A percentile compares a stretch with the other conserved stretches of the same genome.
Evolutionary conservation across 2,797 vertebrate species (phyloP).

Genomic region (Lateolabrax maculatus): DNA sequence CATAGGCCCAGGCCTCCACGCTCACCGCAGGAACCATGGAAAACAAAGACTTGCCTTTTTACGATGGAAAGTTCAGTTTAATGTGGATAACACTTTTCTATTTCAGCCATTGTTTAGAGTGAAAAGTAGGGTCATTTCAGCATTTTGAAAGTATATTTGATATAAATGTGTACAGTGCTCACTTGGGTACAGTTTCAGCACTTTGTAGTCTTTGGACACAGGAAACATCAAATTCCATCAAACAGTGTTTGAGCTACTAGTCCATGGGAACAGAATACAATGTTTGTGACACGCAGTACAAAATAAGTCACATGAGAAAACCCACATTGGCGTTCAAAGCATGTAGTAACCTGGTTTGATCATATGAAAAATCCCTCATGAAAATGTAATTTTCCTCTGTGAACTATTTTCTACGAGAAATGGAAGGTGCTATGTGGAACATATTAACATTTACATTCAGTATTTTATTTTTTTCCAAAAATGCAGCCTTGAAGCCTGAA

Average conservation of each 20-base stretch:
- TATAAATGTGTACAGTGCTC: too few species aligned
- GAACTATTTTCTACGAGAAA: neutral
- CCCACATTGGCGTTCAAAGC: slow-evolving; percentile 17
- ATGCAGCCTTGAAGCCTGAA: neutral
- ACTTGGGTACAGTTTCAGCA: slow-evolving; percentile 41
- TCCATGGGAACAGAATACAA: slow-evolving; percentile 22
- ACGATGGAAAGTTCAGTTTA: slow-evolving; percentile 68
- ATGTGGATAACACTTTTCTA: slow-evolving; percentile 63
- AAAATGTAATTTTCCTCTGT: neutral
- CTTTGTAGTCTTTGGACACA: slow-evolving; percentile 45
- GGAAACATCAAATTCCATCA: slow-evolving; percentile 50
- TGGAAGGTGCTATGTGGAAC: neutral
- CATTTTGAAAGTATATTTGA: too few species aligned
- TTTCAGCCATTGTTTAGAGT: slow-evolving; percentile 68
- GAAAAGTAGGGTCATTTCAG: slow-evolving; percentile 29
- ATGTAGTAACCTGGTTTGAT: neutral
- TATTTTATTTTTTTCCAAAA: neutral
- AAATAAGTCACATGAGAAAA: slow-evolving; percentile 11
- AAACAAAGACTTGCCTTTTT: slow-evolving; percentile 75
- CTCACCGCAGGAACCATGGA: slow-evolving; percentile 71
- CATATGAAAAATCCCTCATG: neutral
- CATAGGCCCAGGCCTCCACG: slow-evolving; percentile 43
- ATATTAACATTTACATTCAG: too few species aligned
- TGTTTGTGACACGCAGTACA: slow-evolving; percentile 8
- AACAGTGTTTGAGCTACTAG: slow-evolving; percentile 27